Evolutionary conservation across 2,113 vertebrate genomes (phyloP).

Genomic region (Alouatta palliata): DNA sequence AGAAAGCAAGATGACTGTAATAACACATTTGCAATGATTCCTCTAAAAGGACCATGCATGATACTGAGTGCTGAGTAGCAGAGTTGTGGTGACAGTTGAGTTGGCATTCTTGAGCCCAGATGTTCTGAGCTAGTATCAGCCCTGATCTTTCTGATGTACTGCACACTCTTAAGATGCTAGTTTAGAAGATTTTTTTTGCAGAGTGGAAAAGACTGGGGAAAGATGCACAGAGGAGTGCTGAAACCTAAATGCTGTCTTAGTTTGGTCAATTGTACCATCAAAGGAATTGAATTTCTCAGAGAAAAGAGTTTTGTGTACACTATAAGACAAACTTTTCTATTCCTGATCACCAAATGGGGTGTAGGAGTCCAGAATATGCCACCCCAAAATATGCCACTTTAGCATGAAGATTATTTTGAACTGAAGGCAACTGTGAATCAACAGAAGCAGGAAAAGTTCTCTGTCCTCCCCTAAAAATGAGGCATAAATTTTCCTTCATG

Average conservation of each 20-base stretch:
- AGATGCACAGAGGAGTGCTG: accelerated
- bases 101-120: not conserved
- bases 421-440: not conserved
- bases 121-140: not conserved
- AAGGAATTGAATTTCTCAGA: not conserved
- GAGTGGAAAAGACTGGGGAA: not conserved
- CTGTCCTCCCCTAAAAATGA: not conserved
- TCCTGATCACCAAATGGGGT: not conserved
- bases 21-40: not conserved
- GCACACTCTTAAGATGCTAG: accelerated
- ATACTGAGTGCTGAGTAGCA: not conserved
- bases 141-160: not conserved
- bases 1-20: conserved; percentile 24
- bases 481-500: not conserved
- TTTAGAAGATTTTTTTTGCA: not conserved
- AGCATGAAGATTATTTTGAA: not conserved
- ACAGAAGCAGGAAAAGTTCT: not conserved
- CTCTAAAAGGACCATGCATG: not conserved
- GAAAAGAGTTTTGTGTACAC: not conserved
- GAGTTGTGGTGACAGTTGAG: not conserved
- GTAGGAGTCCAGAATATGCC: not conserved
- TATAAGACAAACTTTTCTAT: not conserved
- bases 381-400: not conserved
- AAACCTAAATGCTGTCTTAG: not conserved
- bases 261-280: not conserved